phyloP scores from a whole-genome alignment of 2,888 invertebrate genomes.

The Crossocerus cetratus region DNA sequence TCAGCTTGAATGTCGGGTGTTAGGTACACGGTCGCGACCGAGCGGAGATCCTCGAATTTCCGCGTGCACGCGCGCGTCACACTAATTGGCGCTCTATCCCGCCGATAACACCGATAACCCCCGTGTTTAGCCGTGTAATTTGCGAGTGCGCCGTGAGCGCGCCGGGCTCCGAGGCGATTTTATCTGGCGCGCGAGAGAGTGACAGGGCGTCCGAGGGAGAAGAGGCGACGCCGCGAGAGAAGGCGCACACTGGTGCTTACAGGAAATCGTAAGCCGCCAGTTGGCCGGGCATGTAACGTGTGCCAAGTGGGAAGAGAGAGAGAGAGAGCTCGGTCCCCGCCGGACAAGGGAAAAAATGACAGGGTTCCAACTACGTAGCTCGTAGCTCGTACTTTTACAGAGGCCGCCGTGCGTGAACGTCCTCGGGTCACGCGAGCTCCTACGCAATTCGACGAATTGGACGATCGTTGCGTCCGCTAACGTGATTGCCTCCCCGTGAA shows the following conservation, averaged over 20 bases:
- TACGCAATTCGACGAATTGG: conserved; percentile 56
- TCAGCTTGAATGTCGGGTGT: too few species aligned
- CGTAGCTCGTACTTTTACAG: too few species aligned
- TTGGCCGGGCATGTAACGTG: conserved; percentile 12
- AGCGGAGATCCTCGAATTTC: conserved; percentile 23
- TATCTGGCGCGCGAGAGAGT: conserved; percentile 41
- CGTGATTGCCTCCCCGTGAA: too few species aligned
- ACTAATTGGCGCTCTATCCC: conserved; percentile 31
- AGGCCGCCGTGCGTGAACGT: conserved; percentile 52
- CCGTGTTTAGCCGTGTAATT: conserved; percentile 38
- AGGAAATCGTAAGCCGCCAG: conserved; percentile 50
- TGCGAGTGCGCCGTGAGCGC: conserved; percentile 30
- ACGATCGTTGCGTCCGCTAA: too few species aligned
- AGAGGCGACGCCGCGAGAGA: background rate
- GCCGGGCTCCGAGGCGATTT: conserved; percentile 39
- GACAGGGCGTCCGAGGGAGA: background rate
- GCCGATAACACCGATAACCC: conserved; percentile 45
- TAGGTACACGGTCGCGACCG: too few species aligned
- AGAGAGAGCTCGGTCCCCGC: conserved; percentile 9
- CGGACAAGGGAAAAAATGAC: conserved; percentile 59
- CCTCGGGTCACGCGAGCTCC: conserved; percentile 55
- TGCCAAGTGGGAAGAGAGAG: background rate
- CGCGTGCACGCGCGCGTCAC: conserved; percentile 25
- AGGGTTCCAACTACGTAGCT: conserved; percentile 51
- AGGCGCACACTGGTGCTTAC: conserved; percentile 45